Conservation (phyloP, 2,888 invertebrate genomes). For the Acronicta alni region DNA sequence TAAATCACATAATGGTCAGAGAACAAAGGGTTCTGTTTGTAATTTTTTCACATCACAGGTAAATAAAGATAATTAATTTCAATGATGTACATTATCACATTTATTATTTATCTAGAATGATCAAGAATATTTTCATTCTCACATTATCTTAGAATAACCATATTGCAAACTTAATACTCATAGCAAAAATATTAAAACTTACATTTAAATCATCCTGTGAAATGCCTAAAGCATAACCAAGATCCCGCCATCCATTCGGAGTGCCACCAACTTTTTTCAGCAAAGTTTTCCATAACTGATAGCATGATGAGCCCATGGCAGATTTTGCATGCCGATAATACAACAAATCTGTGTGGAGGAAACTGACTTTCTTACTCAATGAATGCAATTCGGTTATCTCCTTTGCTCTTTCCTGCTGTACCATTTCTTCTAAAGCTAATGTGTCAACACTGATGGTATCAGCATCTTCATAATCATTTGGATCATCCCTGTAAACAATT, state of each 20-base stretch:
- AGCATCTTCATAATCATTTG: constrained; percentile 70
- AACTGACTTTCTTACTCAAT: constrained; percentile 79
- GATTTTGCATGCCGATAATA: constrained; percentile 81
- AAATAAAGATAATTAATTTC: no score
- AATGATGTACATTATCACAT: no score
- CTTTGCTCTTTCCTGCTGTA: constrained; percentile 73
- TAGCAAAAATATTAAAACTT: constrained; percentile 57
- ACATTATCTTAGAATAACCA: no score
- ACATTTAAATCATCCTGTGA: constrained; percentile 81
- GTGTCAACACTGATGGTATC: constrained; percentile 82
- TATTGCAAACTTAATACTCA: no score
- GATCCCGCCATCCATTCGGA: constrained; percentile 79
- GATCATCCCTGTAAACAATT: constrained; percentile 71
- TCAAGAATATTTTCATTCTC: no score
- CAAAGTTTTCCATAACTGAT: constrained; percentile 79
- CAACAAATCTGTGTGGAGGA: constrained; percentile 78
- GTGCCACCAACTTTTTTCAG: constrained; percentile 81
- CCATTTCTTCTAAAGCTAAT: constrained; percentile 73
- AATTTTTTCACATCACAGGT: no score
- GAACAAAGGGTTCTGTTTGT: no score
- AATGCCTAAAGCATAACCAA: constrained; percentile 77
- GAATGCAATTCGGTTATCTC: constrained; percentile 76
- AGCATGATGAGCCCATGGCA: constrained; percentile 76
- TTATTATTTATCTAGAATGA: no score
- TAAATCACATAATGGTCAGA: no score